Evolutionary conservation across 2,113 vertebrate genomes (phyloP).

Genomic region (Saccopteryx leptura): DNA sequence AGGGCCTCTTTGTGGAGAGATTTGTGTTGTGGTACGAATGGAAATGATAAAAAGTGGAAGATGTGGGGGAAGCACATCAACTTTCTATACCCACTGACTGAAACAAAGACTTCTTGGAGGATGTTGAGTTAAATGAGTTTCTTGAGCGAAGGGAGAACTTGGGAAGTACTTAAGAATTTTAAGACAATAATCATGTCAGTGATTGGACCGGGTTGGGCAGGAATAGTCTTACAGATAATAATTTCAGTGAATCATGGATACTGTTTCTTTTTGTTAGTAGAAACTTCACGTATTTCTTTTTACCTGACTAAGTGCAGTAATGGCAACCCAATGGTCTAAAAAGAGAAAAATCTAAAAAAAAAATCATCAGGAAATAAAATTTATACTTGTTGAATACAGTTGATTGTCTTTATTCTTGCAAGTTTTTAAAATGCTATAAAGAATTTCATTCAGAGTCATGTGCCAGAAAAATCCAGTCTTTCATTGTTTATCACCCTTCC

Average conservation of each 20-base stretch:
- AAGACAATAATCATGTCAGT: neutral
- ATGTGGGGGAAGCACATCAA: neutral
- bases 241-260: neutral
- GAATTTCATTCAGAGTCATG: neutral
- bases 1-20: neutral
- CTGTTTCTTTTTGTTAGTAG: neutral
- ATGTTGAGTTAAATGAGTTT: constrained; percentile 16
- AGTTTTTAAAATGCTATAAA: neutral
- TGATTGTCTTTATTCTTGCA: neutral
- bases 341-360: neutral
- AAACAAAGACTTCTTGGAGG: neutral
- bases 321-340: neutral
- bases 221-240: neutral
- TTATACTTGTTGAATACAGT: neutral
- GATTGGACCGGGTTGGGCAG: neutral
- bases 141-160: neutral
- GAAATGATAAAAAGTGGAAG: neutral
- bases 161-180: neutral
- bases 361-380: neutral
- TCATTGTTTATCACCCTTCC: neutral
- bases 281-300: neutral
- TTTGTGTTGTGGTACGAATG: neutral
- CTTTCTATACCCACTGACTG: neutral
- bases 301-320: neutral
- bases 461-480: neutral